phyloP scores from a whole-genome alignment of 2,113 vertebrate genomes.

The Gopherus evgoodei region DNA sequence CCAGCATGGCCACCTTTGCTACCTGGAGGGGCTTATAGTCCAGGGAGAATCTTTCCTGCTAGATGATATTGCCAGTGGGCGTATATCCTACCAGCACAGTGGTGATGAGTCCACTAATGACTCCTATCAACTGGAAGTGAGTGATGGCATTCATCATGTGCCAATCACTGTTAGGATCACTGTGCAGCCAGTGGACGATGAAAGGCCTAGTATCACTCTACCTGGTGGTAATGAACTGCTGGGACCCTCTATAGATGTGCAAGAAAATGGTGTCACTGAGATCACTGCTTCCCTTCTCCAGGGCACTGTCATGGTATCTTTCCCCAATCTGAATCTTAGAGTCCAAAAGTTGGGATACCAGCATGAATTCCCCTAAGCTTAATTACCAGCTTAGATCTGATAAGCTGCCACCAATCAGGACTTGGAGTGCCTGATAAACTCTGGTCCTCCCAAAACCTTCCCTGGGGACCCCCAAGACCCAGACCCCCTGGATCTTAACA shows the following conservation, averaged over 20 bases:
- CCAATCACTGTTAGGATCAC: conserved; percentile 65
- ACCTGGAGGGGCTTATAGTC: conserved; percentile 80
- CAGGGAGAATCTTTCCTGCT: conserved; percentile 82
- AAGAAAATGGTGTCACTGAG: conserved; percentile 69
- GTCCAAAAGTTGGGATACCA: too few species aligned
- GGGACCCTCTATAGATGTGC: conserved; percentile 65
- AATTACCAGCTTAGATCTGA: too few species aligned
- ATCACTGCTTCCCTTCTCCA: conserved; percentile 63
- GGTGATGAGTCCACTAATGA: conserved; percentile 63
- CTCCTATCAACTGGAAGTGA: conserved; percentile 69
- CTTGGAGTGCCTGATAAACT: too few species aligned
- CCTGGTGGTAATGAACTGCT: conserved; percentile 19
- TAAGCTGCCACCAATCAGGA: too few species aligned
- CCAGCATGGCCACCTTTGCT: conserved; percentile 79
- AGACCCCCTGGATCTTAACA: too few species aligned
- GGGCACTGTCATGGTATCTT: background rate
- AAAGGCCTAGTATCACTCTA: conserved; percentile 51
- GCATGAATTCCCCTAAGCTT: too few species aligned
- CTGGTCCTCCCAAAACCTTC: too few species aligned
- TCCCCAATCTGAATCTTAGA: too few species aligned
- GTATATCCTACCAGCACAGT: conserved; percentile 77
- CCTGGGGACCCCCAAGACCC: too few species aligned
- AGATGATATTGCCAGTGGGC: conserved; percentile 80
- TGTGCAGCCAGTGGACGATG: conserved; percentile 55
- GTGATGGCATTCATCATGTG: conserved; percentile 67